Evolutionary conservation across 2,113 vertebrate genomes (phyloP).

Genomic region (Pedetes capensis): DNA sequence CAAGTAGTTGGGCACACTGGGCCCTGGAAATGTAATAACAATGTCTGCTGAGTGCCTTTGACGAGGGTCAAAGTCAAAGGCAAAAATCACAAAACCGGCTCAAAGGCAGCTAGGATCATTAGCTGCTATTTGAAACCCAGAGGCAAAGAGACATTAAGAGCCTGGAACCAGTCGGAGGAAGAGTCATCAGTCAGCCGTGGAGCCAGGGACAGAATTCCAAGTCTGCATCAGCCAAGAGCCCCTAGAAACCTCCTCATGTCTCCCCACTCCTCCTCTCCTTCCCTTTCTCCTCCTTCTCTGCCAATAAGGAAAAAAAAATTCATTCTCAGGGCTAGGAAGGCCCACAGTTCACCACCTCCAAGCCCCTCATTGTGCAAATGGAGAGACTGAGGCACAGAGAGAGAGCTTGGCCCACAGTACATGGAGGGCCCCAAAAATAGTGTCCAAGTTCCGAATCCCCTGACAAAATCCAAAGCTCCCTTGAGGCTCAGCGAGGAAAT

Average conservation of each 20-base stretch:
- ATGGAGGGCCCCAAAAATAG: neutral
- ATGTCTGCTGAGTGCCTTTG: constrained; percentile 50
- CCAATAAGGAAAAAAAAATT: neutral
- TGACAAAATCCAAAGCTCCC: neutral
- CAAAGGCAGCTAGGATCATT: constrained; percentile 55
- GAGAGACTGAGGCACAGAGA: neutral
- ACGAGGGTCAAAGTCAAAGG: constrained; percentile 62
- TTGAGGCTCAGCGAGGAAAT: neutral
- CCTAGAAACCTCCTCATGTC: neutral
- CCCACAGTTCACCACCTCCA: neutral
- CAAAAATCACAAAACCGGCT: constrained; percentile 49
- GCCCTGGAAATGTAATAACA: constrained; percentile 33
- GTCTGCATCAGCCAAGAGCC: neutral
- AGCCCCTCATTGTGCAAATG: neutral
- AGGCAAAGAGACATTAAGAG: constrained; percentile 58
- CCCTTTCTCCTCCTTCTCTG: neutral
- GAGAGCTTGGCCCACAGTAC: neutral
- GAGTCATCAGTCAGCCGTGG: constrained; percentile 7
- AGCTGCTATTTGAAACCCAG: constrained; percentile 53
- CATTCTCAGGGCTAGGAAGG: neutral
- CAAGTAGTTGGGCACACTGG: constrained; percentile 35
- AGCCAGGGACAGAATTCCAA: constrained; percentile 49
- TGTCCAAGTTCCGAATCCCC: neutral
- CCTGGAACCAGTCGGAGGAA: constrained; percentile 6
- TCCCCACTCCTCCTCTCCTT: neutral